Evolutionary conservation across 2,888 invertebrate genomes (phyloP), one percentile per base, ranked within the genome.

Genomic region (Nemurella pictetii): DNA sequence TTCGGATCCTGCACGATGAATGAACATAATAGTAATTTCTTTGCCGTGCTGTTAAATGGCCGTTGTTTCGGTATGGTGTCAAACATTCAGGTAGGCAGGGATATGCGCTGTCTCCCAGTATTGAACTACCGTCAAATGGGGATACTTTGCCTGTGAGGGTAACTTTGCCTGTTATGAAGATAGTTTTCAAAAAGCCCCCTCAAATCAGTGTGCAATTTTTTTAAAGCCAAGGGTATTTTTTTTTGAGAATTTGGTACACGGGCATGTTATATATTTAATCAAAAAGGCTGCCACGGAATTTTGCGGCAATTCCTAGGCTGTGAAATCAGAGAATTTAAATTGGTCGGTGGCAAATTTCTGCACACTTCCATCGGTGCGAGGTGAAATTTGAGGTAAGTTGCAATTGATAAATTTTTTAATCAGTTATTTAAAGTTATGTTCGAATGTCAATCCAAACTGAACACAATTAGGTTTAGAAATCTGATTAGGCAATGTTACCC

Each of bases 21-120:
- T 72, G 80, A 20, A 28, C 74, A 0, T n/a, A 28, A 32, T 87
- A 87, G 80, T 73, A 87, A 2, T 85, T 83, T 36, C 26, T 73
- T 80, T 87, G 86, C 20, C 20, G 9, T 9, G 29, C 28, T 15
- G 86, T 85, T n/a, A 87, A 55, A 30, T 83, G 77, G 0, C 86
- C 87, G 30, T 83, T 84, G 73, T 86, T 80, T 83, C 78, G 72
- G 78, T 85, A 87, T n/a, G 87, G 87, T 15, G 86, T 84, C n/a
- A 87, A 35, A 12, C 86, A 84, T 32, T 72, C 28, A 4, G 78
- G 15, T n/a, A 28, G 32, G n/a, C 86, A 25, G 2, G 86, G 85
- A 83, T 87, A 87, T 20, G 87, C 87, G 26, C 82, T 84, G 55
- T 87, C 86, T 15, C 85, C 87, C 26, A 87, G 78, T 20, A 86